Percentiles rank a stretch among this genome's conserved stretches.
Evolutionary conservation across 2,888 invertebrate genomes (phyloP).

Genomic region (Polietes domitor): DNA sequence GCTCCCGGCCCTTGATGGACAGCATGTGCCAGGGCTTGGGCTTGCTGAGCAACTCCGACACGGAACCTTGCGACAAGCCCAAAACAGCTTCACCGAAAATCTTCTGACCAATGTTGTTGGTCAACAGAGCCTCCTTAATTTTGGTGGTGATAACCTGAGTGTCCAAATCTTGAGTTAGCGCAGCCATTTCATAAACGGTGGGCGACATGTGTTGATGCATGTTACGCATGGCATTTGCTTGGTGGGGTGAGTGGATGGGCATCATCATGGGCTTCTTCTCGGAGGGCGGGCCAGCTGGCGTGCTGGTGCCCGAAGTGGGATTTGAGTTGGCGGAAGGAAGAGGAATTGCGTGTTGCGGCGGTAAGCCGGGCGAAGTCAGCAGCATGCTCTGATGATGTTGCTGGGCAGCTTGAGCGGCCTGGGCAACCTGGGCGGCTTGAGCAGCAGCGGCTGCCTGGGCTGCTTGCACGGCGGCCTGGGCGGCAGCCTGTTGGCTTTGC

Average conservation of each 20-base stretch:
- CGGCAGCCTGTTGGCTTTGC: conserved; percentile 82
- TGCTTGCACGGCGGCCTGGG: conserved; percentile 82
- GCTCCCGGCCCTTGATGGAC: conserved; percentile 98
- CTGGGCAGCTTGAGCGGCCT: conserved; percentile 73
- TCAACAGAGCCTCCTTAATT: conserved; percentile 97
- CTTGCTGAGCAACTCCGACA: conserved; percentile 97
- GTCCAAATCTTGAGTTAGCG: conserved; percentile 96
- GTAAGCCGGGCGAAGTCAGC: conserved; percentile 88
- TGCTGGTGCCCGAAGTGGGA: conserved; percentile 56
- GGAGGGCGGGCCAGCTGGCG: conserved; percentile 58
- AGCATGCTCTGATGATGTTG: conserved; percentile 83
- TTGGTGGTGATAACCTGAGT: conserved; percentile 97
- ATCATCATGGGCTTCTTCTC: conserved; percentile 83
- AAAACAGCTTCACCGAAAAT: conserved; percentile 99
- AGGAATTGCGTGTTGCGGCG: conserved; percentile 88
- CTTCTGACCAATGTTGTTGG: conserved; percentile 99
- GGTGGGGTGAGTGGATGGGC: conserved; percentile 85
- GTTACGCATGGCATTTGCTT: conserved; percentile 86
- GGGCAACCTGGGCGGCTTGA: conserved; percentile 78
- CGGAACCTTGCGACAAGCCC: conserved; percentile 97
- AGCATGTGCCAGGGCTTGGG: conserved; percentile 99
- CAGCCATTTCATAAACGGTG: conserved; percentile 99
- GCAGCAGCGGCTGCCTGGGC: conserved; percentile 81
- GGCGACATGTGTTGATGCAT: conserved; percentile 93
- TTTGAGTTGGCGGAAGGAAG: conserved; percentile 83